These are phyloP conservation scores for Axis porcinus DNA, from an alignment of 2,113 vertebrate genomes.

Conservation along the genomic window DNA sequence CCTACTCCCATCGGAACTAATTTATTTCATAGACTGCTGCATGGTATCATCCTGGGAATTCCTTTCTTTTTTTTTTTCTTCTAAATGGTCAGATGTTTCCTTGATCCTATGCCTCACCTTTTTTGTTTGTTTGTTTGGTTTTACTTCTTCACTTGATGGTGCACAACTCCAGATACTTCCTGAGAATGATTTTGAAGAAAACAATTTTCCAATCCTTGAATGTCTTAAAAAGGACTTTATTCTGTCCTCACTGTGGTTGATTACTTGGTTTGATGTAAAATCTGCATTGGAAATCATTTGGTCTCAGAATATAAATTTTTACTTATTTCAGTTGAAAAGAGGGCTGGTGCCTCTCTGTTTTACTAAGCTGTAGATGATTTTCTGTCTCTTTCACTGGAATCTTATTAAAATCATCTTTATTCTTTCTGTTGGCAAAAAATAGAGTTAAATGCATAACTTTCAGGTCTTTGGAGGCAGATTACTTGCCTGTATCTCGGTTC, in stretches of 20 bases:
- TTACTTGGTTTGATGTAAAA: not conserved
- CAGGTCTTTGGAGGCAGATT: not conserved
- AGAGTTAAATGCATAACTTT: not conserved
- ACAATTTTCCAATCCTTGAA: not conserved
- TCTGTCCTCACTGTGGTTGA: not conserved
- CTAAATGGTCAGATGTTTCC: not conserved
- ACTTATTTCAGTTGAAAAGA: not conserved
- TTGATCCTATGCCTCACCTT: not conserved
- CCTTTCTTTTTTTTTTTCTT: fast-evolving
- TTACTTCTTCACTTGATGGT: not conserved
- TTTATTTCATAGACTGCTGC: not conserved
- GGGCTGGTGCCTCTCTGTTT: not conserved
- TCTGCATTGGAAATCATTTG: not conserved
- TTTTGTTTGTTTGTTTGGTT: not conserved
- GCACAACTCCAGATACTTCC: not conserved
- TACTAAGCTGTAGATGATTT: not conserved
- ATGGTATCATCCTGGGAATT: not conserved
- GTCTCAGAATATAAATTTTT: not conserved
- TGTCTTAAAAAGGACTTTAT: not conserved
- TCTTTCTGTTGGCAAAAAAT: not conserved
- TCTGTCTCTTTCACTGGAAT: not conserved
- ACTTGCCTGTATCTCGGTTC: not conserved
- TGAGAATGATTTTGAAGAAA: not conserved
- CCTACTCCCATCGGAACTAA: not conserved
- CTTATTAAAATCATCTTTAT: not conserved